These are phyloP conservation scores for Pholis gunnellus DNA, from an alignment of 2,113 vertebrate genomes.

Conservation along the genomic window DNA sequence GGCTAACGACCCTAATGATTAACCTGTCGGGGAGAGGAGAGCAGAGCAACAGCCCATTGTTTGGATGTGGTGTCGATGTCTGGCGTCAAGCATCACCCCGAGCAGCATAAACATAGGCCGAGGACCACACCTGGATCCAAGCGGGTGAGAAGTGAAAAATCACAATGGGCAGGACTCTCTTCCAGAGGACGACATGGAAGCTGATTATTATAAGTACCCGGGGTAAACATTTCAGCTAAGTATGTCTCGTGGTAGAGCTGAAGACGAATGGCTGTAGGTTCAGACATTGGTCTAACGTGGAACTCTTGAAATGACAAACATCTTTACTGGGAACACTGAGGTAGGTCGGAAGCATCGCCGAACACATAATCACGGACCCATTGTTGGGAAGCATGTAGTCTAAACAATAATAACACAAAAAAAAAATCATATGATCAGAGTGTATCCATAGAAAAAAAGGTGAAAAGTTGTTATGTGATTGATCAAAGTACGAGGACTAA, in stretches of 20 bases:
- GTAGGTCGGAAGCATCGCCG: conserved; percentile 38
- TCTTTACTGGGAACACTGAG: conserved; percentile 44
- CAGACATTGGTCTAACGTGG: conserved; percentile 42
- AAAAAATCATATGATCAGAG: conserved; percentile 38
- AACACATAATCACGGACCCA: conserved; percentile 59
- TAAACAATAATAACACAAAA: conserved; percentile 60
- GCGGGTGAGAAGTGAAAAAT: conserved; percentile 68
- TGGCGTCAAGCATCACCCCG: conserved; percentile 83
- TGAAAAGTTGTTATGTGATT: not conserved
- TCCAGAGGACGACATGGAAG: conserved; percentile 65
- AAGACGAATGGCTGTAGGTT: conserved; percentile 59
- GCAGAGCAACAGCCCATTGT: conserved; percentile 70
- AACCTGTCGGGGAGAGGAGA: conserved; percentile 67
- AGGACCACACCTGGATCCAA: conserved; percentile 80
- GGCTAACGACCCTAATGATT: conserved; percentile 74
- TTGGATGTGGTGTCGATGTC: conserved; percentile 83
- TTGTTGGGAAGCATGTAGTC: conserved; percentile 43
- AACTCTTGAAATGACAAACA: conserved; percentile 64
- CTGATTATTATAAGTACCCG: conserved; percentile 76
- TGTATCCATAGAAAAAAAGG: not conserved
- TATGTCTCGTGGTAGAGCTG: conserved; percentile 65
- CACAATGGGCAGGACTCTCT: conserved; percentile 51
- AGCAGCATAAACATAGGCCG: conserved; percentile 74
- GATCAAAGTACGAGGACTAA: not conserved
- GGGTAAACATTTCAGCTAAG: conserved; percentile 80